Base-by-base conservation (phyloP, 2,113 vertebrate species). In the Clarias batrachus region DNA sequence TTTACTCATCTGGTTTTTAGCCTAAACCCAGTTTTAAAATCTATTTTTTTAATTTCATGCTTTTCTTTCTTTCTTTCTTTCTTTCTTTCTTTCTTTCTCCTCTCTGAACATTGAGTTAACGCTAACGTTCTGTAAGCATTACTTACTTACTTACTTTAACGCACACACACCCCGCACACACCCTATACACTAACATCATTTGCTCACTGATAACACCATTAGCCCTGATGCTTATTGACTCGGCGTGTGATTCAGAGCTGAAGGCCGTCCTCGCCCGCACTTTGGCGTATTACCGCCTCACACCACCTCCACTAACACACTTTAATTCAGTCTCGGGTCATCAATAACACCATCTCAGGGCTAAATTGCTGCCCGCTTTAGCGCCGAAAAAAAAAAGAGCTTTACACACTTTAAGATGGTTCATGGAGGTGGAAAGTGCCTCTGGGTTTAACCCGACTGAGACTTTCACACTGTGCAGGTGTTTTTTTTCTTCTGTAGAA, bases 211-310 rank as follows among this genome's bases (percentile, higher is more conserved):
- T 88, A 85, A 88, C 70, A 23, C 84, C 79, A 80, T 90, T 86
- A 89, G 80, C 19, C 74, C 79, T 89, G 87, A 73, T 68, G 83
- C 63, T 86, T 89, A 90, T 89, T 87, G 88, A 90, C 85, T 90
- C 85, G 83, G 52, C 68, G 77, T 77, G 74, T 86, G 87, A 89
- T 65, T 83, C 78, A 70, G 81, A 62, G 74, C 81, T 19, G 60
- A 77, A 81, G 63, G 19, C 52, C 68, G 60, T 78, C 78, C 73
- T 85, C 62, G 54, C 73, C 89, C 83, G 14, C 79, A 79, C 84
- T 83, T 73, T 70, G 57, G 87, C 71, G 65, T 87, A 81, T 85
- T 87, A 63, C 62, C 86, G 73, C 88, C 85, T 77, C 83, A 85
- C 77, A 33, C 41, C 78, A 82, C 82, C 84, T 85, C 37, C 37